A percentile compares a stretch with the other conserved stretches of the same genome.
Conservation (phyloP, 2,797 vertebrate genomes). For the Emydoidea blandingii region DNA sequence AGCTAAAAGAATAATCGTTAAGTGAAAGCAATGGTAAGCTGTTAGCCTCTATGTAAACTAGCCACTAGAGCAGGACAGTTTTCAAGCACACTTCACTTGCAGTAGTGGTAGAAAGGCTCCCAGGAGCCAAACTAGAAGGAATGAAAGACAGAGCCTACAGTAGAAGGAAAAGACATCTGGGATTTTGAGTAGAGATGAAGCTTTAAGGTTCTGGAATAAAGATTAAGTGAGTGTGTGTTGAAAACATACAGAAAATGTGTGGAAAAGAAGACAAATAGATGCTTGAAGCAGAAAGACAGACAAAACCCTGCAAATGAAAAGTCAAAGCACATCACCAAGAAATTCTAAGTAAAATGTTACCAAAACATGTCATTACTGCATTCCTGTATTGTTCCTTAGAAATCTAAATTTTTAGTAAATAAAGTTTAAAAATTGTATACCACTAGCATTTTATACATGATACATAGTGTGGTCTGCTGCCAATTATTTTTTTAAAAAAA, state of each 20-base stretch:
- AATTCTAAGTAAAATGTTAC: background rate
- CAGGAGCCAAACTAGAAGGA: background rate
- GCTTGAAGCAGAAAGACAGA: background rate
- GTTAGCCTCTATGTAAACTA: background rate
- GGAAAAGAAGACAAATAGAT: background rate
- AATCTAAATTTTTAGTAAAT: background rate
- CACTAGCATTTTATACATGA: background rate
- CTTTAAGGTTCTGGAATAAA: background rate
- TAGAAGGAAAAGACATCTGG: background rate
- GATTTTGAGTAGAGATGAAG: background rate
- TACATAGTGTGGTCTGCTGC: background rate
- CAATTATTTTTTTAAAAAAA: background rate
- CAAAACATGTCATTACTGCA: background rate
- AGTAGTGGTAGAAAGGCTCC: no score
- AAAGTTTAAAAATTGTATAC: background rate
- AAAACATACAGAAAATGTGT: background rate
- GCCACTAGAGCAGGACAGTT: background rate
- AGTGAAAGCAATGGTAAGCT: background rate
- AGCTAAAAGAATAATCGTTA: background rate
- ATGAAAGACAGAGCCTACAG: background rate
- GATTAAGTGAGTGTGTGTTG: background rate
- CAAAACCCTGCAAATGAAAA: background rate
- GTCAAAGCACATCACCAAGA: background rate
- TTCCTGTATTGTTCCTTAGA: background rate
- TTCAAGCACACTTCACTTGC: background rate